Conservation (phyloP, 2,113 vertebrate species). For the Gavialis gangeticus region DNA sequence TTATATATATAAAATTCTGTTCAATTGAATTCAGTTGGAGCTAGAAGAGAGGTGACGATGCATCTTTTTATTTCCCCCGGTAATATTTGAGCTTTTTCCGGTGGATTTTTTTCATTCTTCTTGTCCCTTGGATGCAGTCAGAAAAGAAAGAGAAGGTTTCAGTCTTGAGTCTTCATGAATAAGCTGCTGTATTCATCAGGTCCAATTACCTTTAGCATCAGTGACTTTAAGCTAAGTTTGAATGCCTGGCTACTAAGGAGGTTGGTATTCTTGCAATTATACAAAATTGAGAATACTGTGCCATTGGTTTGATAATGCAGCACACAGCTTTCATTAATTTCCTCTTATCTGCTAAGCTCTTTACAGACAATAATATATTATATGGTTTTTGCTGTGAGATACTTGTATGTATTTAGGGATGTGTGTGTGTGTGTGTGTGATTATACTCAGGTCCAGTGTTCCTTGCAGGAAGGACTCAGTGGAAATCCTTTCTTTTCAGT, state of each 20-base stretch:
- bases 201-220: background rate
- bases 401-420: background rate
- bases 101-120: background rate
- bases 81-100: background rate
- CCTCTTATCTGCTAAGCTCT: constrained; percentile 4
- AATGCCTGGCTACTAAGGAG: background rate
- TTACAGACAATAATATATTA: background rate
- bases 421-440: background rate
- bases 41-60: background rate
- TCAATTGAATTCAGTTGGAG: background rate
- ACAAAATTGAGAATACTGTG: background rate
- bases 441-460: accelerated
- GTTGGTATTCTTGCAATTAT: constrained; percentile 35
- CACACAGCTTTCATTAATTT: constrained; percentile 24
- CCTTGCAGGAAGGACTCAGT: background rate
- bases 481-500: background rate
- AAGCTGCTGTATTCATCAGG: constrained; percentile 22
- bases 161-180: constrained; percentile 10
- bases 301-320: constrained; percentile 38
- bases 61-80: background rate
- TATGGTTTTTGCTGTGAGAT: background rate
- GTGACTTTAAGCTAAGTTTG: background rate
- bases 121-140: background rate
- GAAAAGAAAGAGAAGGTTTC: background rate
- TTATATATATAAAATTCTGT: background rate